Base-by-base conservation (phyloP, 2,888 invertebrate genomes). In the Rhagonycha lutea region DNA sequence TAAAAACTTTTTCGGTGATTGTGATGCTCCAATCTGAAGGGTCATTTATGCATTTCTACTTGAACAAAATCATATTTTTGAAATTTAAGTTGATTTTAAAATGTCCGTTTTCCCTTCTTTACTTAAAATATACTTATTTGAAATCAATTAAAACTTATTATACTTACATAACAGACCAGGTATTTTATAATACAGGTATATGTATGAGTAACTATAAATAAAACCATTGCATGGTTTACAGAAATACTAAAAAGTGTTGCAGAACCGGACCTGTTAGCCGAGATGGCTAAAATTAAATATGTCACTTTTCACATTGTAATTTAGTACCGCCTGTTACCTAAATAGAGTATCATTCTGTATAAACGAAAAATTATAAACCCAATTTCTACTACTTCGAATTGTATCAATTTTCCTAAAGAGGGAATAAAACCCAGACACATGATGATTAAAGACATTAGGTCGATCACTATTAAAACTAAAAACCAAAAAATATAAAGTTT, bases 101-200 rank as follows among this genome's bases (percentile, higher is more conserved):
- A n/a, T n/a, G n/a, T n/a, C n/a, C n/a, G n/a, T n/a, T n/a, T 8
- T 29, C 26, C 26, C 10, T 18, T 61, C 14, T 18, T 61, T 8
- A 3, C 11, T 11, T 18, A 70, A 62, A 18, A 63, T 28, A 63
- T 70, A 70, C n/a, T n/a, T n/a, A n/a, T n/a, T n/a, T n/a, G n/a
- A n/a, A n/a, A n/a, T n/a, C n/a, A n/a, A n/a, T n/a, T n/a, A n/a
- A n/a, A n/a, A n/a, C n/a, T n/a, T n/a, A n/a, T n/a, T n/a, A n/a
- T n/a, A n/a, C 62, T 71, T 71, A 75, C 79, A 18, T 62, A 74
- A 23, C 80, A 79, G 4, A 70, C 70, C 24, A 80, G n/a, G 3
- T 60, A 70, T 61, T 69, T 73, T 47, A 78, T 74, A 24, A 80
- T 71, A 23, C 79, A 80, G 0, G 79, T 70, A 68, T 74, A 78